Evolutionary conservation across 2,888 invertebrate species (phyloP).

Genomic region (Zaprionus lineosus): DNA sequence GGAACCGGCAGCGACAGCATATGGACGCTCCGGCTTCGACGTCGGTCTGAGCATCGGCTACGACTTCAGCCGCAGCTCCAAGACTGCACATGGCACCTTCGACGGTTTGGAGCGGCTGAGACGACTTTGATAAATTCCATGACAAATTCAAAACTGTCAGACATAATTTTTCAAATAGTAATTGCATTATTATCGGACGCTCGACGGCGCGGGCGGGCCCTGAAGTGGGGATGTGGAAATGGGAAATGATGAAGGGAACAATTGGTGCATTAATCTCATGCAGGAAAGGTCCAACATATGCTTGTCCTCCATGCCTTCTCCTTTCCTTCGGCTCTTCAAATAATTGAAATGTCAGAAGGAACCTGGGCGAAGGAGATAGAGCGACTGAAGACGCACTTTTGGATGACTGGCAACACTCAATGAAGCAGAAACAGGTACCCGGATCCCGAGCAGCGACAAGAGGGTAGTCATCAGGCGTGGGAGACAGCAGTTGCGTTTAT

Average conservation of each 20-base stretch:
- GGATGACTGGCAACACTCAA: slow-evolving; percentile 58
- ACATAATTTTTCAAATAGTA: slow-evolving; percentile 80
- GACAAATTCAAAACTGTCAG: slow-evolving; percentile 82
- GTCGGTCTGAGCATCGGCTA: too few relatives aligned
- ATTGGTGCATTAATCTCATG: slow-evolving; percentile 81
- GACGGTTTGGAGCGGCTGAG: slow-evolving; percentile 34
- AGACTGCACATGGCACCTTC: slow-evolving; percentile 33
- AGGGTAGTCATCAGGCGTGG: slow-evolving; percentile 2
- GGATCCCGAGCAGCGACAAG: too few relatives aligned
- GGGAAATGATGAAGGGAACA: slow-evolving; percentile 78
- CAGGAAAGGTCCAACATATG: slow-evolving; percentile 54
- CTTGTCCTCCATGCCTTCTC: slow-evolving; percentile 19
- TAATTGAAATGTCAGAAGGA: slow-evolving; percentile 74
- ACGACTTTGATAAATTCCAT: slow-evolving; percentile 81
- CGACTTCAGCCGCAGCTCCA: background rate
- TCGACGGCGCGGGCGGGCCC: slow-evolving; percentile 26
- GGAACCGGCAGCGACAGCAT: slow-evolving; percentile 13
- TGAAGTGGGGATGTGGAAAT: slow-evolving; percentile 46
- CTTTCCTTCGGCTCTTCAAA: slow-evolving; percentile 24
- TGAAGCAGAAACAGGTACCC: slow-evolving; percentile 68
- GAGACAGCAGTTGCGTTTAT: slow-evolving; percentile 44
- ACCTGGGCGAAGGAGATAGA: slow-evolving; percentile 4
- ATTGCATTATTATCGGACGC: slow-evolving; percentile 79
- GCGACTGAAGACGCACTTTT: slow-evolving; percentile 8
- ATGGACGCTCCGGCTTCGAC: slow-evolving; percentile 25